Conservation (phyloP, 2,797 vertebrate genomes). For the Lacerta agilis region DNA sequence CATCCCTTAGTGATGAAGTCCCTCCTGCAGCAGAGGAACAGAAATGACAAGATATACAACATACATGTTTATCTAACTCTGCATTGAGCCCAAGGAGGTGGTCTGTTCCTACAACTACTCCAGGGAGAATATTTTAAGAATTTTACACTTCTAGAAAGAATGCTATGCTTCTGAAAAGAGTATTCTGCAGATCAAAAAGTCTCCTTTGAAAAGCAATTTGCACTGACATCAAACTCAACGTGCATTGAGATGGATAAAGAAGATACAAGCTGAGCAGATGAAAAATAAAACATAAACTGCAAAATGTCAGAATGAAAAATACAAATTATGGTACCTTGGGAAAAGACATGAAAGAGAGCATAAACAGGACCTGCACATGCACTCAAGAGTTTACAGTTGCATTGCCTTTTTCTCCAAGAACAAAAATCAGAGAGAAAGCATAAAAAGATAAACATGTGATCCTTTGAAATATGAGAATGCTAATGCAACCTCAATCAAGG, state of each 20-base stretch:
- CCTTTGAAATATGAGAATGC: slow-evolving; percentile 62
- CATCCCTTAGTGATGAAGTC: neutral
- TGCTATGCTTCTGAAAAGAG: neutral
- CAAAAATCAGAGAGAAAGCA: slow-evolving; percentile 16
- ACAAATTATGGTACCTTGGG: slow-evolving; percentile 56
- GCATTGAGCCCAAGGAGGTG: neutral
- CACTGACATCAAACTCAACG: neutral
- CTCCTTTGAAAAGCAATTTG: neutral
- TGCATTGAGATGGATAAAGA: neutral
- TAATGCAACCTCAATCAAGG: slow-evolving; percentile 67
- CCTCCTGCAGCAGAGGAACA: neutral
- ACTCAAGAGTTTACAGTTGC: slow-evolving; percentile 57
- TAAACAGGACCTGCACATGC: neutral
- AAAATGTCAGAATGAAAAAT: slow-evolving; percentile 45
- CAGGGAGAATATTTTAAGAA: neutral
- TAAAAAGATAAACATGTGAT: slow-evolving; percentile 28
- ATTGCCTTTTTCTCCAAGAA: slow-evolving; percentile 59
- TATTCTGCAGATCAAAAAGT: neutral
- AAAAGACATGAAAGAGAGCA: slow-evolving; percentile 49
- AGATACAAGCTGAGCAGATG: neutral
- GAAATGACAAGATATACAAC: neutral
- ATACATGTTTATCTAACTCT: neutral
- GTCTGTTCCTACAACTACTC: neutral
- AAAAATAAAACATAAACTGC: neutral
- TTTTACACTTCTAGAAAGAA: neutral